Evolutionary conservation across 2,888 invertebrate genomes (phyloP), one percentile per base, ranked within the genome.

Genomic region (Eumacrocentrus americanus): DNA sequence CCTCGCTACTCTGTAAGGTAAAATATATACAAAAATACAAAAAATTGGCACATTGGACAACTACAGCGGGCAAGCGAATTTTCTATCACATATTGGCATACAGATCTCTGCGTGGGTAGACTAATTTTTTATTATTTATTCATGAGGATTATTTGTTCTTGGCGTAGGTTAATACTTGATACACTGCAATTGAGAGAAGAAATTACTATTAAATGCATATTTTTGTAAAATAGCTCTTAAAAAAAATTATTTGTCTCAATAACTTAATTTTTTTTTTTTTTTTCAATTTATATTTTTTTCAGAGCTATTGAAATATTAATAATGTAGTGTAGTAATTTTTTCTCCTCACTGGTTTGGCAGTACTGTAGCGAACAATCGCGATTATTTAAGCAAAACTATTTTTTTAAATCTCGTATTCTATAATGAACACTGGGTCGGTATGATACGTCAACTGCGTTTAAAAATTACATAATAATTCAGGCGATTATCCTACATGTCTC

Each of bases 21-120:
- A 71, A 68, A 62, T 75, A 75, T 79, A 60, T 78, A 79, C 79
- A 79, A 79, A 77, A 78, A 72, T 78, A 78, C 69, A 77, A 74
- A 68, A 58, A 70, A 74, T 79, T 79, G 78, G 79, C 79, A 79
- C 78, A 71, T 70, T 72, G 67, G 74, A 61, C 4, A 42, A 56
- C 60, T 63, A 58, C 48, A 42, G 53, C 61, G 61, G 65, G 62
- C 63, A 67, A 66, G 58, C 61, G 53, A 61, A 62, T 65, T 61
- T 61, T 63, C 62, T 64, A 64, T 64, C 60, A 62, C 62, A 63
- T n/a, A n/a, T n/a, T n/a, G n/a, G n/a, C n/a, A n/a, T 62, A 23
- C 55, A 40, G 34, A 37, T 57, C 35, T 37, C 29, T 23, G 40
- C 42, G 25, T 18, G 38, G 34, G 18, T n/a, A 37, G 51, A n/a